These are phyloP conservation scores for Aeoliscus strigatus DNA, from an alignment of 2,797 vertebrate species.

Conservation along the genomic window DNA sequence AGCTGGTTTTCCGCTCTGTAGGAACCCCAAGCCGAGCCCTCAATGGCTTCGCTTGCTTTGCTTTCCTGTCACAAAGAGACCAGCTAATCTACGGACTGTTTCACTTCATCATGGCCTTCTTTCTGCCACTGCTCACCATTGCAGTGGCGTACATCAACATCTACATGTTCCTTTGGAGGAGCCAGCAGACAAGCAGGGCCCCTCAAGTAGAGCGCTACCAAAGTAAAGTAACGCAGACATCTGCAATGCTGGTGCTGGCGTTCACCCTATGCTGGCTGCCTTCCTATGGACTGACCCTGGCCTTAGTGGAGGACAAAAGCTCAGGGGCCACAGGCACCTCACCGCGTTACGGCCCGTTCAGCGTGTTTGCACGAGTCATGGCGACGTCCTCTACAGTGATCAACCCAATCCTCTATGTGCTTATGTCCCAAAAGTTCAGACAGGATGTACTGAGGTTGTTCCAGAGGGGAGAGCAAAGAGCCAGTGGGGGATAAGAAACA, in stretches of 20 bases:
- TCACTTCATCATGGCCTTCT: constrained; percentile 71
- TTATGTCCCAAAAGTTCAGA: constrained; percentile 78
- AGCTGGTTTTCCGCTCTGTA: constrained; percentile 67
- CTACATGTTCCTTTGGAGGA: constrained; percentile 64
- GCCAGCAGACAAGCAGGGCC: constrained; percentile 22
- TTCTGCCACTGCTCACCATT: constrained; percentile 69
- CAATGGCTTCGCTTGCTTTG: constrained; percentile 61
- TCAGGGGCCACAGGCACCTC: constrained; percentile 61
- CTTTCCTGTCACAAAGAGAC: constrained; percentile 58
- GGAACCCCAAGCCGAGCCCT: not conserved
- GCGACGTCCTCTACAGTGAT: constrained; percentile 73
- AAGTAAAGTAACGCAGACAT: constrained; percentile 73
- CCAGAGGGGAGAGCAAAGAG: constrained; percentile 8
- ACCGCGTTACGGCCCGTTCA: constrained; percentile 61
- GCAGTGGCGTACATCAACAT: constrained; percentile 67
- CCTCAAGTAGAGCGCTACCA: constrained; percentile 76
- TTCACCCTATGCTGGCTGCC: constrained; percentile 81
- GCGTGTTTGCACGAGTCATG: constrained; percentile 65
- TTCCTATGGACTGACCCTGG: constrained; percentile 69
- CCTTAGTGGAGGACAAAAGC: constrained; percentile 38
- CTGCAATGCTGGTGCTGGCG: constrained; percentile 72
- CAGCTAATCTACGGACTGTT: constrained; percentile 69
- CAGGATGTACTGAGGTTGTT: constrained; percentile 63
- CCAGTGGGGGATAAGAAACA: constrained; percentile 2
- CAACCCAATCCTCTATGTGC: constrained; percentile 77